These are phyloP conservation scores for Coleophora deauratella DNA, from an alignment of 2,888 invertebrate species.

Conservation along the genomic window DNA sequence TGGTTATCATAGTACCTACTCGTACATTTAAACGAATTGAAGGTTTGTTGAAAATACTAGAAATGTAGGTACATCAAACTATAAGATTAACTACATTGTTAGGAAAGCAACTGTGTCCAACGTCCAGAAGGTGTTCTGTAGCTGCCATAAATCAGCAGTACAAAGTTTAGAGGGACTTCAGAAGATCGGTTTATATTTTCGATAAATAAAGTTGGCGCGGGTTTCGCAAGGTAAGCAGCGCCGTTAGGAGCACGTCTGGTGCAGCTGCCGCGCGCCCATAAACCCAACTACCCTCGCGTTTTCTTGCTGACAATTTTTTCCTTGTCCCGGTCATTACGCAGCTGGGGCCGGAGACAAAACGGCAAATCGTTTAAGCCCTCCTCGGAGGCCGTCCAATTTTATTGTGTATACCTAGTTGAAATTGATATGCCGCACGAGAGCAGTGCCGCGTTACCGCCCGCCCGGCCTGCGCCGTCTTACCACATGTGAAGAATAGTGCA, in stretches of 20 bases:
- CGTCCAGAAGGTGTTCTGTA: constrained; percentile 48
- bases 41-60: no score
- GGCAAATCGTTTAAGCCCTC: constrained; percentile 75
- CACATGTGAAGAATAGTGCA: not conserved
- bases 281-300: constrained; percentile 72
- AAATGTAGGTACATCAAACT: no score
- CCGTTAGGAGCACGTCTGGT: constrained; percentile 65
- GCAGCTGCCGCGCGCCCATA: constrained; percentile 67
- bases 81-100: no score
- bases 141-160: constrained; percentile 69
- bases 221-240: constrained; percentile 73
- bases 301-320: constrained; percentile 75
- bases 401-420: constrained; percentile 71
- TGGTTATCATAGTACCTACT: no score
- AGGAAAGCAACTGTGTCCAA: constrained; percentile 59
- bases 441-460: constrained; percentile 31
- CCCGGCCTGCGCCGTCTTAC: constrained; percentile 15
- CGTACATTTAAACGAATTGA: no score
- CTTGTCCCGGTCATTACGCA: constrained; percentile 71
- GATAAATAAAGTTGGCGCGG: constrained; percentile 75
- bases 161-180: constrained; percentile 67
- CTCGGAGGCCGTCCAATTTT: constrained; percentile 72
- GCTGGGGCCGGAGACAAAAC: constrained; percentile 73
- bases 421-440: constrained; percentile 68
- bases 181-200: constrained; percentile 75